Evolutionary conservation across 1,140 invertebrate species (phyloP), one percentile per base, ranked within the genome.

Genomic region (Apis laboriosa): DNA sequence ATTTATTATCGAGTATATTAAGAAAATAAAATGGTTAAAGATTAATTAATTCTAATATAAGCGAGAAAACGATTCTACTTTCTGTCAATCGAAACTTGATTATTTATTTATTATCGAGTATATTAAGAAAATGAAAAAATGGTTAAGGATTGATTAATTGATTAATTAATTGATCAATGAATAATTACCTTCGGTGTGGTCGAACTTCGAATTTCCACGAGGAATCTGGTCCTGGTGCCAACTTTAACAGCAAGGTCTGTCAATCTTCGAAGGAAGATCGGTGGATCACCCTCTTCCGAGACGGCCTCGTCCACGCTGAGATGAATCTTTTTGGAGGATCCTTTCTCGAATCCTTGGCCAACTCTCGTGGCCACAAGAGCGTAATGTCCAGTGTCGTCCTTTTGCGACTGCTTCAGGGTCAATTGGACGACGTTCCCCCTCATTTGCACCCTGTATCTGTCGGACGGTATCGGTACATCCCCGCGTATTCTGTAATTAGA

Each of bases 181-280:
- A 15, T 34, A 81, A 83, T 91, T 94, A 97, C 97, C 96, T 97
- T 97, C 74, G 97, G 94, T 90, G 96, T 96, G n/a, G 96, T 96
- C 71, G 96, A 95, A 92, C 97, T 97, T 87, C 96, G 94, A 76
- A 98, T 97, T 94, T 98, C 97, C 51, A 97, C 97, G 15, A 98
- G 95, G 86, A 98, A 96, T 83, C 97, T 95, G 0, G 97, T 97
- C 86, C 97, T 95, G 9, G 97, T 97, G 79, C 97, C 97, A 89
- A 98, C 97, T 94, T 98, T 98, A 51, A 97, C 97, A 2, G 97
- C 96, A 9, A 97, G 95, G 92, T 98, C 97, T 83, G 96, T 96
- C 11, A 98, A 94, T 80, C 97, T 94, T 77, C 97, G 95, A 12
- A 97, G 92, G 92, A 98, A 98, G 58, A 95, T 92, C 1, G 97